Conservation (phyloP, 2,113 vertebrate genomes). For the Pachyramphus minor region DNA sequence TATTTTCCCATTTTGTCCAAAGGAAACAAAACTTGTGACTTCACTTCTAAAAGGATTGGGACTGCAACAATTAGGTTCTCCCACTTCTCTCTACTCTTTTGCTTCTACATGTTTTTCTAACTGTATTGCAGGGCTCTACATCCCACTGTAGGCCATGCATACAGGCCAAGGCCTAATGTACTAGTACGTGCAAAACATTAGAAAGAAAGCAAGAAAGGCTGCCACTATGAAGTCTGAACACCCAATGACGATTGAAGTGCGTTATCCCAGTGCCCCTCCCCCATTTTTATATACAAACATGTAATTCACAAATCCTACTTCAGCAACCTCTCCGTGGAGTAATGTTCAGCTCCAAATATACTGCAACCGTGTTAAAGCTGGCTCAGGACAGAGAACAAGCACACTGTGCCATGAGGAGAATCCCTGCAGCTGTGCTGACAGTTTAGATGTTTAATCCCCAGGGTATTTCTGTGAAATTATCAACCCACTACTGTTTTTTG, state of each 20-base stretch:
- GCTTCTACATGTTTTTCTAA: not conserved
- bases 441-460: constrained; percentile 17
- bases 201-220: not conserved
- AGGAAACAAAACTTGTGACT: not conserved
- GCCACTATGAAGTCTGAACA: not conserved
- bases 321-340: not conserved
- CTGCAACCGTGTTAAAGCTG: not conserved
- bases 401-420: not conserved
- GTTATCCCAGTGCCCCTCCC: not conserved
- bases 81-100: not conserved
- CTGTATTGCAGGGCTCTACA: not conserved
- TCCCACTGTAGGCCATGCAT: not conserved
- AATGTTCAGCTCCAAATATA: constrained; percentile 9
- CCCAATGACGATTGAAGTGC: not conserved
- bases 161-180: not conserved
- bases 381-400: constrained; percentile 1
- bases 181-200: not conserved
- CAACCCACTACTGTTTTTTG: not conserved
- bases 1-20: not conserved
- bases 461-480: constrained; percentile 40
- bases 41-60: not conserved
- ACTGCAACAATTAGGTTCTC: not conserved
- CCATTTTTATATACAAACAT: not conserved
- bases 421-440: constrained; percentile 28
- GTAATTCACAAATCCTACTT: not conserved